Evolutionary conservation across 2,797 vertebrate genomes (phyloP).

Genomic region (Paramormyrops hopkinsi): DNA sequence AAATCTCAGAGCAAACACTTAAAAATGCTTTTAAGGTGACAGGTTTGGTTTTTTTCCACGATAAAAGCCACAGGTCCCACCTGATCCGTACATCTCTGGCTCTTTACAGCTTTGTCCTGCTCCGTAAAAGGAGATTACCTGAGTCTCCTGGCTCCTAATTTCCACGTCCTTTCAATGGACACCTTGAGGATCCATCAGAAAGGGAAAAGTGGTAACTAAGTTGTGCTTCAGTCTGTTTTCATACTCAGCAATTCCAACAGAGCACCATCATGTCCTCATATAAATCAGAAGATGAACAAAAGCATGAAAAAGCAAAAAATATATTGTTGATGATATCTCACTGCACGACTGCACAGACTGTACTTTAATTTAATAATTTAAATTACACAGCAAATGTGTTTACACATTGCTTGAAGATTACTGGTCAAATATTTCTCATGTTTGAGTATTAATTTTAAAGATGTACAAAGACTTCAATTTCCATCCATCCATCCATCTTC

Average conservation of each 20-base stretch:
- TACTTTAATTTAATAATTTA: background rate
- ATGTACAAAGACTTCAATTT: background rate
- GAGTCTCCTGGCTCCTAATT: constrained; percentile 10
- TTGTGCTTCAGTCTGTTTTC: background rate
- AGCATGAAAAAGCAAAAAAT: background rate
- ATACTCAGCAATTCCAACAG: background rate
- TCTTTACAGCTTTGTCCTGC: background rate
- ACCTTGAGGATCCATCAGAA: background rate
- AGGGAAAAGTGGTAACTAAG: background rate
- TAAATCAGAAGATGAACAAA: background rate
- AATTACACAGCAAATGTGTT: background rate
- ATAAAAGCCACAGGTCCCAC: constrained; percentile 11
- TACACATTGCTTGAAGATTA: background rate
- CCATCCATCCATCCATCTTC: background rate
- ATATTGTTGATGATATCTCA: background rate
- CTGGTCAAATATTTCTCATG: background rate
- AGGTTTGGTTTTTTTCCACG: background rate
- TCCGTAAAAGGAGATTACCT: background rate
- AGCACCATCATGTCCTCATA: background rate
- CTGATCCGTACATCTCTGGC: background rate
- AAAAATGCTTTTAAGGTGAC: constrained; percentile 10
- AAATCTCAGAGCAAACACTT: background rate
- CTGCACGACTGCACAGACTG: background rate
- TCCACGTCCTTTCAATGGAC: background rate
- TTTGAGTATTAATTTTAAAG: background rate